These are phyloP conservation scores for Meta bourneti DNA, from an alignment of 2,888 invertebrate species.

Conservation along the genomic window DNA sequence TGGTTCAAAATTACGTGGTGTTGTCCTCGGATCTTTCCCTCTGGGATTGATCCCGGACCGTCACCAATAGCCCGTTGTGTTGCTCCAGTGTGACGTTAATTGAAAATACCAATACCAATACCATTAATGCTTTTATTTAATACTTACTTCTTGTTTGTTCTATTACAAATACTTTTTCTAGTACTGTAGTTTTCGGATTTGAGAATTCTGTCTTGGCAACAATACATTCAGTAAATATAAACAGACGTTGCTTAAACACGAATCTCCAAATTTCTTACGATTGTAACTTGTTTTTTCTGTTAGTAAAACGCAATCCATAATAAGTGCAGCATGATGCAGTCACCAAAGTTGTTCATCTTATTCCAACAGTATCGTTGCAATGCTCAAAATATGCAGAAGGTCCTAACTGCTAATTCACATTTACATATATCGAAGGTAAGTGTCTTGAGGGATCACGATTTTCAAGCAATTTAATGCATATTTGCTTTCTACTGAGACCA, in stretches of 20 bases:
- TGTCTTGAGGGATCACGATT: not conserved
- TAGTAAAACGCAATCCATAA: too few relatives aligned
- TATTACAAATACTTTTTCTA: too few relatives aligned
- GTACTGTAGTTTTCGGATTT: too few relatives aligned
- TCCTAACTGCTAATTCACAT: conserved; percentile 22
- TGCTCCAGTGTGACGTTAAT: too few relatives aligned
- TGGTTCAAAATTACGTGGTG: too few relatives aligned
- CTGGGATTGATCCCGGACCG: too few relatives aligned
- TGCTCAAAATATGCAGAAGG: conserved; percentile 30
- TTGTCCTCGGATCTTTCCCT: too few relatives aligned
- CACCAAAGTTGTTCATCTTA: conserved; percentile 4
- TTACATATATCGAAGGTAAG: conserved; percentile 15
- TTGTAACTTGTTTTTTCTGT: not conserved
- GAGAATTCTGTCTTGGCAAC: not conserved
- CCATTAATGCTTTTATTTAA: too few relatives aligned
- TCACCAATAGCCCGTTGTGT: too few relatives aligned
- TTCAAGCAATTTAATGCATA: not conserved
- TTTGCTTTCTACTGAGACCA: not conserved
- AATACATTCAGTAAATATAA: not conserved
- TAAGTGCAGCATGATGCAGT: conserved; percentile 9
- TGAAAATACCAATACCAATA: too few relatives aligned
- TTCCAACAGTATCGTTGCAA: not conserved
- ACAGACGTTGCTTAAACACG: not conserved
- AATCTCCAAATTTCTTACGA: not conserved
- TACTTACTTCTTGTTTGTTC: too few relatives aligned